Percentiles rank a stretch among this genome's conserved stretches.
Evolutionary conservation across 2,888 invertebrate species (phyloP).

Genomic region (Craniophora ligustri): DNA sequence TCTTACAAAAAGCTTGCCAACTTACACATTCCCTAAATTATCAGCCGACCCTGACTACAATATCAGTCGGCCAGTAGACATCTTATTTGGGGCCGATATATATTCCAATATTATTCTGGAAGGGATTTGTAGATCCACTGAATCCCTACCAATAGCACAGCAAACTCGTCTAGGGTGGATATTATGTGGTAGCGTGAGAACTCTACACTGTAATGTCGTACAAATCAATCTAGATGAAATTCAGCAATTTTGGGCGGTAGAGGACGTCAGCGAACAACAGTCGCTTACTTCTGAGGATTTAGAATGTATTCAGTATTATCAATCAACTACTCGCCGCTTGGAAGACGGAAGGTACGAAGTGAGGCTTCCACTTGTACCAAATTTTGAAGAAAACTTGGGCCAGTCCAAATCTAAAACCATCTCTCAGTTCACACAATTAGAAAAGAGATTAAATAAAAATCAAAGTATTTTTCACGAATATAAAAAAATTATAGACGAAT

Average conservation of each 20-base stretch:
- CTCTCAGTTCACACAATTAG: not conserved
- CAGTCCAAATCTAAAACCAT: not conserved
- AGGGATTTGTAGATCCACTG: not conserved
- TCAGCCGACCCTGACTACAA: not conserved
- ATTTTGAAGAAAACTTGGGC: not conserved
- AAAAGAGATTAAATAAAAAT: not conserved
- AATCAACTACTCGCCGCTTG: not conserved
- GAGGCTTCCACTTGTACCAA: not conserved
- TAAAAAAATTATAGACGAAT: not conserved
- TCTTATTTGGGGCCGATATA: not conserved
- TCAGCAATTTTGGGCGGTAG: not conserved
- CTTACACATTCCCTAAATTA: not conserved
- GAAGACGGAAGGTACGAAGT: not conserved
- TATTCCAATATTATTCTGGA: not conserved
- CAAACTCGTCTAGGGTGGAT: not conserved
- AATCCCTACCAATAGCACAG: not conserved
- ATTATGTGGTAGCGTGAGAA: not conserved
- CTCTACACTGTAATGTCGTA: not conserved
- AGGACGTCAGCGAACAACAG: not conserved
- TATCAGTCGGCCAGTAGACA: not conserved
- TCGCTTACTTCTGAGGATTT: not conserved
- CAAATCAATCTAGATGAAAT: not conserved
- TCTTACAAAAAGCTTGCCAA: not conserved
- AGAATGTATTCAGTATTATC: not conserved
- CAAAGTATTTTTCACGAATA: not conserved